Conservation (phyloP, 2,113 vertebrate genomes). For the Hyperoodon ampullatus region DNA sequence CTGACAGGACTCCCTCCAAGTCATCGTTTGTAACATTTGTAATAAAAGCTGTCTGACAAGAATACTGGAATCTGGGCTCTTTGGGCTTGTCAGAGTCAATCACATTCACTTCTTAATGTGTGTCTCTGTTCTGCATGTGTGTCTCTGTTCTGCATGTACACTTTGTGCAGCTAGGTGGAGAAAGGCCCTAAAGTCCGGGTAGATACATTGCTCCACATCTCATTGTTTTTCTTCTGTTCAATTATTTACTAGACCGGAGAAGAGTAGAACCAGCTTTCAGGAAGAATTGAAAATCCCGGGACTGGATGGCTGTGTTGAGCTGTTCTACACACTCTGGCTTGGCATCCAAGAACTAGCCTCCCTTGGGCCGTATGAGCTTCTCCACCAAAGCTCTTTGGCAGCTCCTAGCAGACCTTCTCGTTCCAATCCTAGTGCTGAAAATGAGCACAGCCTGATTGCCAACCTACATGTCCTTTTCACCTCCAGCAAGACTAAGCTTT, state of each 20-base stretch:
- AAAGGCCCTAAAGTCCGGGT: constrained; percentile 37
- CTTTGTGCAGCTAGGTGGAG: constrained; percentile 20
- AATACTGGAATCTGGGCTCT: constrained; percentile 43
- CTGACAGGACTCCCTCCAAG: neutral
- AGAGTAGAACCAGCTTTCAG: constrained; percentile 60
- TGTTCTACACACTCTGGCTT: constrained; percentile 38
- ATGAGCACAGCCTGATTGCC: constrained; percentile 38
- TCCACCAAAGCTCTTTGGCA: constrained; percentile 50
- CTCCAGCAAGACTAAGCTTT: constrained; percentile 55
- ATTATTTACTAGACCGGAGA: constrained; percentile 40
- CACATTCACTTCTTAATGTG: neutral
- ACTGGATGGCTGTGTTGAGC: neutral
- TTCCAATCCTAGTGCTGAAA: constrained; percentile 55
- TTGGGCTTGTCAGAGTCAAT: constrained; percentile 51
- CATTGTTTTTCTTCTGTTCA: constrained; percentile 55
- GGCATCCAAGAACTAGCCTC: constrained; percentile 34
- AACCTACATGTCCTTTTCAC: neutral
- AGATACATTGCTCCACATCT: neutral
- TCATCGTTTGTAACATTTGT: constrained; percentile 22
- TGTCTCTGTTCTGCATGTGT: constrained; percentile 71
- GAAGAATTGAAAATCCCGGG: constrained; percentile 56
- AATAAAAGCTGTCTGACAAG: constrained; percentile 63
- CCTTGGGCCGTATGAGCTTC: neutral
- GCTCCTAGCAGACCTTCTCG: constrained; percentile 4
- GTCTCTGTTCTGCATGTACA: constrained; percentile 70